Conservation (phyloP, 2,797 vertebrate species). For the Garrulus glandarius region DNA sequence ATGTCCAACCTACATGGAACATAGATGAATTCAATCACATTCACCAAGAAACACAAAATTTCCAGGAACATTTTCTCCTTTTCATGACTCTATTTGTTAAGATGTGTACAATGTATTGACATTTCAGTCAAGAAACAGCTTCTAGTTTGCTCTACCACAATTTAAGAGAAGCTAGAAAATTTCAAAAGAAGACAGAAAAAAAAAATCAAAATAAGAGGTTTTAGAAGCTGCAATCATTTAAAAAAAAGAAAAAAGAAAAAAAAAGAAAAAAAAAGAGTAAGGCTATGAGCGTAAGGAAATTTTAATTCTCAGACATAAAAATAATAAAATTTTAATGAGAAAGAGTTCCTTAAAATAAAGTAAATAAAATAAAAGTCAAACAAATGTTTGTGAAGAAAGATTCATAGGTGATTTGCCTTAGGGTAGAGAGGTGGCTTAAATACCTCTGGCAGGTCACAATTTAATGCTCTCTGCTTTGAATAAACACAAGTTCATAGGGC, state of each 20-base stretch:
- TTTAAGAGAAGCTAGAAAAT: background rate
- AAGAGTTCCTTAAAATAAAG: background rate
- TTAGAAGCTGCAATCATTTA: background rate
- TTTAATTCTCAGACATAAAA: background rate
- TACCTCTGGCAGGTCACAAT: background rate
- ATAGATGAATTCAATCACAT: fast-evolving
- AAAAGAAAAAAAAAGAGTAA: no score
- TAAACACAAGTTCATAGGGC: background rate
- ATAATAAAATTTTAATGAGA: background rate
- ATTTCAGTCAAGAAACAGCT: background rate
- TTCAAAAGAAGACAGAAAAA: background rate
- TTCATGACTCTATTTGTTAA: background rate
- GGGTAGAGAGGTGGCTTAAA: background rate
- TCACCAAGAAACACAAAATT: background rate
- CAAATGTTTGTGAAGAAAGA: background rate
- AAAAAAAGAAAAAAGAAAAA: fast-evolving
- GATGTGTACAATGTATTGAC: background rate
- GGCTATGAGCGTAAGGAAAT: background rate
- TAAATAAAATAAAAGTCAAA: background rate
- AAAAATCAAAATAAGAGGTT: background rate
- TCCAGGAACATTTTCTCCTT: background rate
- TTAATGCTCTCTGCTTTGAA: background rate
- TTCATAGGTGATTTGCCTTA: background rate
- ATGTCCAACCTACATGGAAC: background rate
- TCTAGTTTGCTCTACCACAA: background rate